A percentile compares a stretch with the other conserved stretches of the same genome.
phyloP scores from a whole-genome alignment of 2,888 invertebrate genomes.

The Cremastinae sp. region DNA sequence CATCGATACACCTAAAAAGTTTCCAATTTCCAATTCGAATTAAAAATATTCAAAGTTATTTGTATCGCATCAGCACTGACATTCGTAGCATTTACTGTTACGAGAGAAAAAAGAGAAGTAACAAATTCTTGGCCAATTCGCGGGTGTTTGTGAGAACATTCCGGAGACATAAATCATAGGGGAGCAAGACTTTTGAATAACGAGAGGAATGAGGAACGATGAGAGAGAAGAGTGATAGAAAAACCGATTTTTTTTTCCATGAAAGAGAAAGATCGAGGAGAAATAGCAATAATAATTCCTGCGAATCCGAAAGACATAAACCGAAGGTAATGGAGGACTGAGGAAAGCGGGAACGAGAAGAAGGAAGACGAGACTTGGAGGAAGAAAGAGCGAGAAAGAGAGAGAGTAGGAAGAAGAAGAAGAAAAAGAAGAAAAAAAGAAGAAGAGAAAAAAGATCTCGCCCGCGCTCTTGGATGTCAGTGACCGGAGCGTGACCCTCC shows the following conservation, averaged over 20 bases:
- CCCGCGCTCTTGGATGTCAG: constrained; percentile 74
- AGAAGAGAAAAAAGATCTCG: constrained; percentile 67
- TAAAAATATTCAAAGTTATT: too few species aligned
- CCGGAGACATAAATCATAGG: too few species aligned
- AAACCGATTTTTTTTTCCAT: background rate
- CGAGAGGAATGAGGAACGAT: background rate
- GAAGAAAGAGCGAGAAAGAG: constrained; percentile 17
- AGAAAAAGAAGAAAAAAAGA: constrained; percentile 38
- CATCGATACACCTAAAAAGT: too few species aligned
- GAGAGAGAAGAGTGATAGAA: constrained; percentile 4
- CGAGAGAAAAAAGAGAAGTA: too few species aligned
- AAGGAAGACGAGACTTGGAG: constrained; percentile 13
- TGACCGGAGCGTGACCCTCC: constrained; percentile 78
- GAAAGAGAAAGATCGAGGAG: background rate
- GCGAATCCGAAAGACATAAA: constrained; percentile 26
- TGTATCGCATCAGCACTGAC: too few species aligned
- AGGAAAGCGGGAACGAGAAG: constrained; percentile 21
- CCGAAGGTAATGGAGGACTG: constrained; percentile 27
- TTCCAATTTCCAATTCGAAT: too few species aligned
- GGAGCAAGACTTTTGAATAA: background rate
- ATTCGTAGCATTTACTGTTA: too few species aligned
- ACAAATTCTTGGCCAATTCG: too few species aligned
- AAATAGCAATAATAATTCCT: constrained; percentile 2
- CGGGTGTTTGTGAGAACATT: too few species aligned
- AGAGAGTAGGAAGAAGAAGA: constrained; percentile 23